phyloP scores from a whole-genome alignment of 2,888 invertebrate species.

The Microctonus hyperodae region DNA sequence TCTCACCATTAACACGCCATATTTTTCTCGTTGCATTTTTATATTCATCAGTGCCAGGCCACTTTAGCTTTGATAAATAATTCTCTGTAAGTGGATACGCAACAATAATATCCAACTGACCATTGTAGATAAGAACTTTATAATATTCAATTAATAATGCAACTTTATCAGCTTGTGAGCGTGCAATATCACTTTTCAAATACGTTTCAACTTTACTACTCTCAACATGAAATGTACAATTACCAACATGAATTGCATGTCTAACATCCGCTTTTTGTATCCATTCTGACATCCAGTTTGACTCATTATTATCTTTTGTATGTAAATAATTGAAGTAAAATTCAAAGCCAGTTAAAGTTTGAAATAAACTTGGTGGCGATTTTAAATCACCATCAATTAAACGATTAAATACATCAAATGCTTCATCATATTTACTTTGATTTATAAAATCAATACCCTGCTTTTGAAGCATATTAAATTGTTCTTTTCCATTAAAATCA shows the following conservation, averaged over 20 bases:
- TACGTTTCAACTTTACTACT: constrained; percentile 72
- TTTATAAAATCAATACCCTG: constrained; percentile 70
- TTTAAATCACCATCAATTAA: constrained; percentile 76
- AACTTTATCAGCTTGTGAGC: constrained; percentile 78
- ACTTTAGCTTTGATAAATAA: constrained; percentile 70
- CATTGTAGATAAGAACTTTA: constrained; percentile 83
- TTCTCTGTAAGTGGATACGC: constrained; percentile 86
- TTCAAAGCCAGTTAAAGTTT: constrained; percentile 77
- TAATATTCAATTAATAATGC: constrained; percentile 74
- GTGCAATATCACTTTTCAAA: constrained; percentile 80
- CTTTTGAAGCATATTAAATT: constrained; percentile 71
- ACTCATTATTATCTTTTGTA: constrained; percentile 66
- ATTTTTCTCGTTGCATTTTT: constrained; percentile 55
- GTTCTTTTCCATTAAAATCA: constrained; percentile 69
- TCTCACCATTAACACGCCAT: constrained; percentile 61
- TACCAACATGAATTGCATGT: constrained; percentile 85
- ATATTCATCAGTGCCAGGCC: constrained; percentile 63
- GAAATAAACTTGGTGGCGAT: constrained; percentile 69
- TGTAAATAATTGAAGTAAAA: constrained; percentile 79
- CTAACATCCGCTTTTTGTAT: constrained; percentile 72
- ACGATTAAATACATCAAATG: constrained; percentile 76
- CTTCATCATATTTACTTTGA: constrained; percentile 71
- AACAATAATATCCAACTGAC: constrained; percentile 90
- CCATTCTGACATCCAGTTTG: constrained; percentile 69
- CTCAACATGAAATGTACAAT: constrained; percentile 73